These are phyloP conservation scores for Drosophila arizonae DNA, from an alignment of 1,140 invertebrate genomes.

Conservation along the genomic window DNA sequence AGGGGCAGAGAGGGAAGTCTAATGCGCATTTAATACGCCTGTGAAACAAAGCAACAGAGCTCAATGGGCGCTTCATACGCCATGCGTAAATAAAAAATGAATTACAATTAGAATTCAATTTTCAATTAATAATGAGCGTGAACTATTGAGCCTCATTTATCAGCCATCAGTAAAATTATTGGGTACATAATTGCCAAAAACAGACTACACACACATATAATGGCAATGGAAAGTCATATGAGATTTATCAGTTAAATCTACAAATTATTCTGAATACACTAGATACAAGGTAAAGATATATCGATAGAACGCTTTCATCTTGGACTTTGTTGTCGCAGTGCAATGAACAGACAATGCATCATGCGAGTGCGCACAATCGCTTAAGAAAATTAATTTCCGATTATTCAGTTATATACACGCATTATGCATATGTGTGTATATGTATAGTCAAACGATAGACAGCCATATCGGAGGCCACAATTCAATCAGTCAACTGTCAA, in stretches of 20 bases:
- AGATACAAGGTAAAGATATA: no score
- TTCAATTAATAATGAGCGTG: constrained; percentile 58
- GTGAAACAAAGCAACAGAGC: constrained; percentile 13
- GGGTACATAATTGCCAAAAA: no score
- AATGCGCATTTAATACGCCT: constrained; percentile 71
- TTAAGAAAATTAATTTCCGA: no score
- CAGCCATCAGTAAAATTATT: no score
- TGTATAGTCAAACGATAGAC: constrained; percentile 11
- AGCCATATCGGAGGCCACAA: constrained; percentile 42
- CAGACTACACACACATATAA: neutral
- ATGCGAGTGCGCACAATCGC: neutral
- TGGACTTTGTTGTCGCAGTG: no score
- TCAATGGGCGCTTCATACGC: constrained; percentile 19
- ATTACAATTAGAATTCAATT: constrained; percentile 71
- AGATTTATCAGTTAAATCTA: constrained; percentile 10
- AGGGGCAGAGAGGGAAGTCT: constrained; percentile 20
- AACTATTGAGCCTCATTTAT: neutral
- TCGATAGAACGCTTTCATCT: no score
- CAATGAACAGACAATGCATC: no score
- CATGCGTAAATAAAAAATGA: constrained; percentile 53
- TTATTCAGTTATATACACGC: neutral
- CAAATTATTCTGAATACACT: neutral
- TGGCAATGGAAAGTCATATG: neutral
- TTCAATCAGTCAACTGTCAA: constrained; percentile 60
- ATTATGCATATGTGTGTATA: neutral